phyloP scores from a whole-genome alignment of 2,113 vertebrate genomes.

The Peromyscus californicus region DNA sequence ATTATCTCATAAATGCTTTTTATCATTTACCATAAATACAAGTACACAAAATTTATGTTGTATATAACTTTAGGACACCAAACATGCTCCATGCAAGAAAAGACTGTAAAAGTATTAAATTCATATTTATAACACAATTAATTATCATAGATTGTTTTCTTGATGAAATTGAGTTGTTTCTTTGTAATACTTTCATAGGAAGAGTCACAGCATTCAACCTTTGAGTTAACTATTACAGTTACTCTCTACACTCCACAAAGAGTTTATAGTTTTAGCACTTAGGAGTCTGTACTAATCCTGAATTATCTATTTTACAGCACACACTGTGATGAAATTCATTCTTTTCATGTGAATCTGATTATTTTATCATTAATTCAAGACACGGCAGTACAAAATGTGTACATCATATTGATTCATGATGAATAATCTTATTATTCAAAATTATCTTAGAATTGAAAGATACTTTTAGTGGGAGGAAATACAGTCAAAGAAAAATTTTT shows the following conservation, averaged over 20 bases:
- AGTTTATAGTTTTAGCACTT: background rate
- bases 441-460: background rate
- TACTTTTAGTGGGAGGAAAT: background rate
- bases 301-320: background rate
- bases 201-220: background rate
- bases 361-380: background rate
- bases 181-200: background rate
- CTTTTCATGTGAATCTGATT: background rate
- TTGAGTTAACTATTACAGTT: background rate
- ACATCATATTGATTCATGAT: background rate
- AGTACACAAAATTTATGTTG: constrained; percentile 17
- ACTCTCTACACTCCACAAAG: background rate
- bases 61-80: constrained; percentile 50
- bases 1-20: constrained; percentile 51
- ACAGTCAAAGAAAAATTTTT: background rate
- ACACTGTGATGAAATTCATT: background rate
- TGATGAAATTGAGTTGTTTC: background rate
- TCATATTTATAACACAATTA: constrained; percentile 48
- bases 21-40: constrained; percentile 51
- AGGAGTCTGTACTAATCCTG: background rate
- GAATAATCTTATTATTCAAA: background rate
- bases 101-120: constrained; percentile 9
- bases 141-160: constrained; percentile 8
- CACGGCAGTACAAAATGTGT: background rate
- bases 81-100: constrained; percentile 45